Base-by-base conservation (phyloP, 2,888 invertebrate genomes). In the Drosophila aldrichi region DNA sequence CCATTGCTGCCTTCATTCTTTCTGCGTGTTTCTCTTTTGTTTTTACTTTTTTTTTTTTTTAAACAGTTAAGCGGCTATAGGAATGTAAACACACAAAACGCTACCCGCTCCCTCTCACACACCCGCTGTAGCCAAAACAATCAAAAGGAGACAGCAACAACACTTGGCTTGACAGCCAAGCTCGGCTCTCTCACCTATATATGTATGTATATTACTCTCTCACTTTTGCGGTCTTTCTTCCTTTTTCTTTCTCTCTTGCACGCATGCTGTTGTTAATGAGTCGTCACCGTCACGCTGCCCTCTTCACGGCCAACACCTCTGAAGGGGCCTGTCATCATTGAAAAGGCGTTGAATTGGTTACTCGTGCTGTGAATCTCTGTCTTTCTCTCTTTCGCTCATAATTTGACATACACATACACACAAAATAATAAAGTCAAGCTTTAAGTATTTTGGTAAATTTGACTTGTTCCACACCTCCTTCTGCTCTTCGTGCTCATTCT, bases 1-100 rank as follows among this genome's bases (percentile, higher is more conserved):
- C 81, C 77, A 78, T 81, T 73, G 71, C 65, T 80, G 75, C 67
- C 69, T 74, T 72, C 64, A 54, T 73, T 61, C 54, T 58, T 71
- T 49, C 36, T 73, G 48, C 52, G 38, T 60, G 56, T 49, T 61
- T 52, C 44, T 54, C 52, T 59, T 69, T 69, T 61, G 38, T 40
- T 62, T 71, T 56, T 67, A 64, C 55, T 61, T 73, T 68, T 25
- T 25, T 68, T 56, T 48, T 64, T 84, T 66, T 67, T 61, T 70
- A 88, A 88, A 83, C 82, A 65, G 82, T 83, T 79, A 82, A 83
- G 82, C 85, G 86, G 81, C 87, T 75, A 81, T 81, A 81, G 87
- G 71, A 82, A 81, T 81, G 77, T 82, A 79, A 82, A 81, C 77
- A 75, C 70, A 75, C 66, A 63, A 61, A 70, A 64, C 36, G 55